phyloP scores from a whole-genome alignment of 1,140 invertebrate genomes.

The Lepidurus packardi region DNA sequence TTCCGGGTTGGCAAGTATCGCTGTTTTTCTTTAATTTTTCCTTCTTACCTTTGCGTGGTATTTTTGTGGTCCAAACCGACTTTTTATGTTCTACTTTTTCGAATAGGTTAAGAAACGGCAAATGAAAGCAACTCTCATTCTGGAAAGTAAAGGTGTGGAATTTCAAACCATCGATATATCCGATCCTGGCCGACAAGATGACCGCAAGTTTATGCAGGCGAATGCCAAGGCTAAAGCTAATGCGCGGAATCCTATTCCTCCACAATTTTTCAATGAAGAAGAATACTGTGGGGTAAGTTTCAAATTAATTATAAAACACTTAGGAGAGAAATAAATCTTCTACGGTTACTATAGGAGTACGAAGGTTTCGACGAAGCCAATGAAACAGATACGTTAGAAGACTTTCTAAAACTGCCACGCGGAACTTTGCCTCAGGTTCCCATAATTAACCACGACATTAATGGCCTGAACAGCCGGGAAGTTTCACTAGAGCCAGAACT shows the following conservation, averaged over 20 bases:
- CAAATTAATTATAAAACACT: conserved; percentile 6
- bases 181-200: conserved; percentile 76
- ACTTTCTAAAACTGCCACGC: conserved; percentile 55
- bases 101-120: conserved; percentile 86
- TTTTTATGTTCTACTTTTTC: conserved; percentile 34
- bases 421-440: conserved; percentile 33
- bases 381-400: conserved; percentile 82
- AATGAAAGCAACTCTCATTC: conserved; percentile 81
- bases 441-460: conserved; percentile 30
- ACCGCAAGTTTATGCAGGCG: conserved; percentile 87
- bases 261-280: conserved; percentile 88
- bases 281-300: conserved; percentile 82
- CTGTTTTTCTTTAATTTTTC: conserved; percentile 23
- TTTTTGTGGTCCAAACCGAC: not conserved
- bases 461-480: conserved; percentile 26
- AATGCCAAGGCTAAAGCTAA: conserved; percentile 60
- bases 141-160: conserved; percentile 80
- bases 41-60: not conserved
- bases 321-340: conserved; percentile 11
- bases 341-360: conserved; percentile 65
- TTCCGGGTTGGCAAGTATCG: conserved; percentile 25
- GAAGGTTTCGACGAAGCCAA: conserved; percentile 85
- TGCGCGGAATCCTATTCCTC: conserved; percentile 70
- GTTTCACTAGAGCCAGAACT: conserved; percentile 12
- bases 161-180: conserved; percentile 88